A percentile compares a stretch with the other conserved stretches of the same genome.
Evolutionary conservation across 2,113 vertebrate genomes (phyloP).

Genomic region (Esox niger): DNA sequence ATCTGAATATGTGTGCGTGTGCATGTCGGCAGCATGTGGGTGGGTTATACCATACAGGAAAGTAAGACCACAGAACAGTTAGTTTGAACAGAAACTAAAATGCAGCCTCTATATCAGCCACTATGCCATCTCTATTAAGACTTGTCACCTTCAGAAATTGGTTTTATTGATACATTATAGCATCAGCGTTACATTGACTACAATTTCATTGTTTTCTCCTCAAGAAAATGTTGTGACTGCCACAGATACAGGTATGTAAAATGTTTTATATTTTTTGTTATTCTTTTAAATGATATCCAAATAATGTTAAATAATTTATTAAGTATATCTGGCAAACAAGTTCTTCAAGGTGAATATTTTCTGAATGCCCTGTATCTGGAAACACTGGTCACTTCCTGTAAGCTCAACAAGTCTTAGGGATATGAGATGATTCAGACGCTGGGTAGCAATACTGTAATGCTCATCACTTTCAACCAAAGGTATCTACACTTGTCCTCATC

Average conservation of each 20-base stretch:
- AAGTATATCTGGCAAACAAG: too few relatives aligned
- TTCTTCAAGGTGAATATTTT: too few relatives aligned
- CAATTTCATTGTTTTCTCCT: conserved; percentile 11
- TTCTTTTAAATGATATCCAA: too few relatives aligned
- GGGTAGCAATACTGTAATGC: conserved; percentile 14
- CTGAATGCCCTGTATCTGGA: too few relatives aligned
- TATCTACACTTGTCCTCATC: not conserved
- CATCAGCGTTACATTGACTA: not conserved
- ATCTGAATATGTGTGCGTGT: not conserved
- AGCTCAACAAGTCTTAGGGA: not conserved
- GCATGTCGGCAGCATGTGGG: not conserved
- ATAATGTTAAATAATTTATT: too few relatives aligned
- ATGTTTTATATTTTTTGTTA: too few relatives aligned
- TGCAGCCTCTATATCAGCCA: not conserved
- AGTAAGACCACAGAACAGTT: conserved; percentile 44
- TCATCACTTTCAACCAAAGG: conserved; percentile 15
- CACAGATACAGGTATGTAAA: conserved; percentile 39
- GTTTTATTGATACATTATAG: too few relatives aligned
- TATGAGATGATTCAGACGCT: not conserved
- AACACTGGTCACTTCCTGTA: too few relatives aligned
- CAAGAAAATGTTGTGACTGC: conserved; percentile 32
- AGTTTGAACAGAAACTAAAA: conserved; percentile 30
- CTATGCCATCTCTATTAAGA: conserved; percentile 3
- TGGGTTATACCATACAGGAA: conserved; percentile 56
- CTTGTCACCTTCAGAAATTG: not conserved